Conservation (phyloP, 2,797 vertebrate genomes). For the Ataeniobius toweri region DNA sequence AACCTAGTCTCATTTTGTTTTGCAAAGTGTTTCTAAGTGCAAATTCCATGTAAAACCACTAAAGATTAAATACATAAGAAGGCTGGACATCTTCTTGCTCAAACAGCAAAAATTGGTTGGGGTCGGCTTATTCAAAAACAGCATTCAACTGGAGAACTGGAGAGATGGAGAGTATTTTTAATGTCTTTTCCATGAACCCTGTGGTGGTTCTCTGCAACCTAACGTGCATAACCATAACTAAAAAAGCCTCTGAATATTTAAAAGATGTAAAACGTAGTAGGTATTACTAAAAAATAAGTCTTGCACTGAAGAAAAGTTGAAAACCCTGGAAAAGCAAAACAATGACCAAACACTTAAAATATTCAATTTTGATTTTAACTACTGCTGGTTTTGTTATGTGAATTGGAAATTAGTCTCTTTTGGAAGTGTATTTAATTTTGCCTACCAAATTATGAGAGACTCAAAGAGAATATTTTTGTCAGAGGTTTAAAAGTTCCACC, state of each 20-base stretch:
- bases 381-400: not conserved
- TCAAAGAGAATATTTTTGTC: not conserved
- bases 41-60: constrained; percentile 15
- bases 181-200: not conserved
- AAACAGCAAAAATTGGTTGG: not conserved
- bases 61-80: not conserved
- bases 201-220: not conserved
- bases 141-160: not conserved
- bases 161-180: not conserved
- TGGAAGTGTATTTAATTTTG: not conserved
- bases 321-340: not conserved
- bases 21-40: not conserved
- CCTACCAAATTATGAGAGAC: not conserved
- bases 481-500: not conserved
- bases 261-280: not conserved
- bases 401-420: not conserved
- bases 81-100: not conserved
- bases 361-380: too few relatives aligned
- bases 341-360: not conserved
- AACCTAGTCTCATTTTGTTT: not conserved
- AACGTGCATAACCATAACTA: not conserved
- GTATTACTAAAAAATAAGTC: too few relatives aligned
- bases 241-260: not conserved
- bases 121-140: not conserved
- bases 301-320: not conserved